Evolutionary conservation across 2,888 invertebrate genomes (phyloP).

Genomic region (Incurvaria masculella): DNA sequence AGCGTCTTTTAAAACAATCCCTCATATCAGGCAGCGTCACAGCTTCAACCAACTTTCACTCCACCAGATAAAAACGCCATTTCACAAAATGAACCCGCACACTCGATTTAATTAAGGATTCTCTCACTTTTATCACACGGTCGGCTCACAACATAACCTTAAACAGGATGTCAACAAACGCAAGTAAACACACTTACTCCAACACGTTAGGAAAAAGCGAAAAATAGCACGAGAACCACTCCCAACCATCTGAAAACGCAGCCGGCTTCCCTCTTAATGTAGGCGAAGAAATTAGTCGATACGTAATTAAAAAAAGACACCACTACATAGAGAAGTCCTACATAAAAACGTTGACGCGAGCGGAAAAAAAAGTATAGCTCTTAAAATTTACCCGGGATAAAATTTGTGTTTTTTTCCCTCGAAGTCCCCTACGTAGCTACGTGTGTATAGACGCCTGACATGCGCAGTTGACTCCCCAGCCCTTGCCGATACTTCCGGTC

Average conservation of each 20-base stretch:
- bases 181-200: constrained; percentile 18
- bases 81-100: no score
- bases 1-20: no score
- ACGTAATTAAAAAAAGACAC: constrained; percentile 54
- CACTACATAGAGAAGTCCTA: constrained; percentile 53
- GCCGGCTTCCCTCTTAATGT: constrained; percentile 32
- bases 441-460: constrained; percentile 34
- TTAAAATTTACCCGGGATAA: constrained; percentile 57
- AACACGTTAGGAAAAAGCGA: constrained; percentile 10
- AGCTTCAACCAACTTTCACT: no score
- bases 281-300: constrained; percentile 36
- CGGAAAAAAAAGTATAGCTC: constrained; percentile 54
- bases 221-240: constrained; percentile 27
- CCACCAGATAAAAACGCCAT: no score
- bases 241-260: constrained; percentile 31
- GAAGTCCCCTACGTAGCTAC: constrained; percentile 33
- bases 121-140: no score
- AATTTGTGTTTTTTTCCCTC: constrained; percentile 56
- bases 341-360: constrained; percentile 43
- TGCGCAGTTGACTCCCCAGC: constrained; percentile 41
- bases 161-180: constrained; percentile 10
- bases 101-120: no score
- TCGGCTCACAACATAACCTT: not conserved
- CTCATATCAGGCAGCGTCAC: no score
- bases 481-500: not conserved